Conservation (phyloP, 2,888 invertebrate species). For the Platerodrilus igneus region DNA sequence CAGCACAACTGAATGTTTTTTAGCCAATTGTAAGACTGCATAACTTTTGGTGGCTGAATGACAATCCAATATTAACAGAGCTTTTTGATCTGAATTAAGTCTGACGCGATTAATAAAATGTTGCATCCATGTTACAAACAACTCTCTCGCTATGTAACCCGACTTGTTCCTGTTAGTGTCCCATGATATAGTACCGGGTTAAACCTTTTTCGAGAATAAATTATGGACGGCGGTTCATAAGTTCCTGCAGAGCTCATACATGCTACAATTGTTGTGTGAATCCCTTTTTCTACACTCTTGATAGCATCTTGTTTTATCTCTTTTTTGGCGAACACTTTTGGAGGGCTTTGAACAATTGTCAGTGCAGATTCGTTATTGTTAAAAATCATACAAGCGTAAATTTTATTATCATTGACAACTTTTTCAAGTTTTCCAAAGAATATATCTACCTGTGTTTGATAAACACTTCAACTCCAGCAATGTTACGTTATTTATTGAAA, state of each 20-base stretch:
- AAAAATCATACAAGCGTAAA: too few species aligned
- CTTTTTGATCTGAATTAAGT: background rate
- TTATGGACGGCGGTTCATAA: background rate
- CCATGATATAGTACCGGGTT: background rate
- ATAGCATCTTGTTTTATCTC: too few species aligned
- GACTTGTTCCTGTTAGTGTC: background rate
- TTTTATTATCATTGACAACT: too few species aligned
- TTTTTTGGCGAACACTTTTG: too few species aligned
- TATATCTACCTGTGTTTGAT: too few species aligned
- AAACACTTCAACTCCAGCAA: too few species aligned
- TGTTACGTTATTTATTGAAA: too few species aligned
- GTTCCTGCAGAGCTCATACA: conserved; percentile 10
- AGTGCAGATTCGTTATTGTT: too few species aligned
- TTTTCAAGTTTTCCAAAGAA: too few species aligned
- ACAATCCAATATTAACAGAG: background rate
- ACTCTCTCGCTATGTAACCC: background rate
- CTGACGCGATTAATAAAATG: background rate
- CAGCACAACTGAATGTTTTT: conserved; percentile 3
- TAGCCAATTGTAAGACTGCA: conserved; percentile 2
- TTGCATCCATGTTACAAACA: conserved; percentile 1
- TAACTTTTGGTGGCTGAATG: background rate
- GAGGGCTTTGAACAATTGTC: too few species aligned
- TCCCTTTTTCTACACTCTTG: conserved; percentile 17
- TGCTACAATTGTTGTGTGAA: conserved; percentile 15
- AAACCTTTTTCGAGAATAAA: background rate